These are phyloP conservation scores for Lucinisca nassula DNA, from an alignment of 2,888 invertebrate genomes.

Conservation along the genomic window DNA sequence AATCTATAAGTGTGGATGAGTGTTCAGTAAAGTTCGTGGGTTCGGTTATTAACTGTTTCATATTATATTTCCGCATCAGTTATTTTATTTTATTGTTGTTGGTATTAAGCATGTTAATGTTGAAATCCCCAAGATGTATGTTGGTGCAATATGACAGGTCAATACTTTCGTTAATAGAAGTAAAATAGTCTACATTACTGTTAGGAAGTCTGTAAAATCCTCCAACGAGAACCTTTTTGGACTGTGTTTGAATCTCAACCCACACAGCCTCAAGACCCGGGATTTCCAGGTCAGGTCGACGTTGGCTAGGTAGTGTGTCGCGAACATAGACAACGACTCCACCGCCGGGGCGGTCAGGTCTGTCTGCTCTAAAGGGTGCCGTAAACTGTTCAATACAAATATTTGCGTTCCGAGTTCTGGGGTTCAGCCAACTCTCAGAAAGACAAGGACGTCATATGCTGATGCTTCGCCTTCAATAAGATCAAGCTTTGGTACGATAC, in stretches of 20 bases:
- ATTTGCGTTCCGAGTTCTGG: not conserved
- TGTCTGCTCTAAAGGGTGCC: not conserved
- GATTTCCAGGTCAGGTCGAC: not conserved
- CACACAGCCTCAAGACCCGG: not conserved
- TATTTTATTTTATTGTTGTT: not conserved
- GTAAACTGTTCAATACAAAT: not conserved
- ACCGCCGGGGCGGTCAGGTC: not conserved
- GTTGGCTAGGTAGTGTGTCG: not conserved
- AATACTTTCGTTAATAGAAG: too few relatives aligned
- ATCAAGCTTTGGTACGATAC: not conserved
- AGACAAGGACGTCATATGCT: not conserved
- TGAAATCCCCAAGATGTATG: not conserved
- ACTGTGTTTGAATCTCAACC: not conserved
- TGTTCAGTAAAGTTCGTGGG: not conserved
- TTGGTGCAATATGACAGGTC: not conserved
- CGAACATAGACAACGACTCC: not conserved
- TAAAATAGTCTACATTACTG: too few relatives aligned
- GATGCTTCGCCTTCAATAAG: not conserved
- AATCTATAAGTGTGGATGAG: not conserved
- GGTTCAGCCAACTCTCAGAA: not conserved
- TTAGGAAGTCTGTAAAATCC: too few relatives aligned
- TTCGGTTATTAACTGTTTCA: not conserved
- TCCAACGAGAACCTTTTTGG: not conserved
- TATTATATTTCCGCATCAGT: not conserved
- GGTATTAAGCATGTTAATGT: not conserved